phyloP scores from a whole-genome alignment of 1,140 invertebrate species.

The Eumaeus atala region DNA sequence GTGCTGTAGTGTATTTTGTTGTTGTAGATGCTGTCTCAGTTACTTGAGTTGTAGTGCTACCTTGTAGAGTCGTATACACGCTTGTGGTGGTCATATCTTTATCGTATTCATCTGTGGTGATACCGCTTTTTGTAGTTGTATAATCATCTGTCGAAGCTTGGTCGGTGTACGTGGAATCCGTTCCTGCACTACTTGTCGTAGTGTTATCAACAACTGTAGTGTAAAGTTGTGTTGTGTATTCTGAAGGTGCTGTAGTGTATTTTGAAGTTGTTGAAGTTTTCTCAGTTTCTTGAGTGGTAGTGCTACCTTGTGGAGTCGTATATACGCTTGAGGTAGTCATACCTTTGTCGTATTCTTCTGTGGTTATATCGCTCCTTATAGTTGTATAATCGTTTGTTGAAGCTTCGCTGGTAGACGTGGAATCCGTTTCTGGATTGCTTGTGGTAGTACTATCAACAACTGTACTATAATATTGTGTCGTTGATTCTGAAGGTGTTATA shows the following conservation, averaged over 20 bases:
- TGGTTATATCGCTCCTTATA: neutral
- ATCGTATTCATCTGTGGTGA: neutral
- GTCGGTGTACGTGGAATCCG: neutral
- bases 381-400: neutral
- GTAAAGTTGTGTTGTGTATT: neutral
- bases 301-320: neutral
- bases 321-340: neutral
- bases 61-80: neutral
- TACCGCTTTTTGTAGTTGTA: neutral
- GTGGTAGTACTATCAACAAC: neutral
- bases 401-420: neutral
- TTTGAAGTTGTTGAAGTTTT: neutral
- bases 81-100: neutral
- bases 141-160: conserved; percentile 1
- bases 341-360: too few species aligned
- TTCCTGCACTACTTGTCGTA: neutral
- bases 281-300: conserved; percentile 9
- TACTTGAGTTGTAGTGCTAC: conserved; percentile 12
- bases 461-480: neutral
- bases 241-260: neutral
- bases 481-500: neutral
- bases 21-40: neutral
- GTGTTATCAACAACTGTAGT: conserved; percentile 1
- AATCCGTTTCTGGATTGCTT: neutral
- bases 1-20: neutral